Evolutionary conservation across 2,888 invertebrate species (phyloP).

Genomic region (Ornithoptera alexandrae): DNA sequence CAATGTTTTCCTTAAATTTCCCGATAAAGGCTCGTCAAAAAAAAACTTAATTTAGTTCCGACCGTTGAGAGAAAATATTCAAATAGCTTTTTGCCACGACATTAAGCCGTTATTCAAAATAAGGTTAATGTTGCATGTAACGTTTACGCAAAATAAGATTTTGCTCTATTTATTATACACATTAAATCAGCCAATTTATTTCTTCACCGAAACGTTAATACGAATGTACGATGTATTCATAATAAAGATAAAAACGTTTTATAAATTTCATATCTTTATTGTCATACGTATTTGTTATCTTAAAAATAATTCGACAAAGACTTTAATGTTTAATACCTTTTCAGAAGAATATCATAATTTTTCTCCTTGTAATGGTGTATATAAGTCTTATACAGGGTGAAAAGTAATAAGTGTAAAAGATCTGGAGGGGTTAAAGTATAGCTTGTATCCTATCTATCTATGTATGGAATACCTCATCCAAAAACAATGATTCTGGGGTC

Average conservation of each 20-base stretch:
- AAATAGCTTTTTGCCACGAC: constrained; percentile 28
- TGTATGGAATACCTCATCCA: no score
- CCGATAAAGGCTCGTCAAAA: constrained; percentile 17
- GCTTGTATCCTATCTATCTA: no score
- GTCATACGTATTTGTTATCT: not conserved
- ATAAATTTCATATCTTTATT: not conserved
- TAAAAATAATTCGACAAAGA: no score
- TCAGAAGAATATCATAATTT: no score
- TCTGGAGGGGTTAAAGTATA: no score
- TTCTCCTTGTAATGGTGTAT: no score
- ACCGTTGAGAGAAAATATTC: constrained; percentile 23
- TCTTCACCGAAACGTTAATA: not conserved
- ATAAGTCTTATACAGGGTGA: no score
- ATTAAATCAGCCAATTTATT: constrained; percentile 12
- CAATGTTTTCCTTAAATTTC: not conserved
- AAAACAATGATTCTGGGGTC: no score
- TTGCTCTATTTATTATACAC: constrained; percentile 19
- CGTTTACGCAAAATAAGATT: constrained; percentile 26
- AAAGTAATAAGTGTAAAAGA: no score
- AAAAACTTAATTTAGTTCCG: constrained; percentile 22
- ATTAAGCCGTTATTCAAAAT: constrained; percentile 28
- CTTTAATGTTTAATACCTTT: no score
- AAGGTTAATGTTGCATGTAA: constrained; percentile 27
- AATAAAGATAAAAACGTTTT: not conserved
- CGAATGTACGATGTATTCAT: not conserved